These are phyloP conservation scores for Nemopilema nomurai DNA, from an alignment of 30 jellyfish, hydroid and myxozoan species.

Conservation along the genomic window DNA sequence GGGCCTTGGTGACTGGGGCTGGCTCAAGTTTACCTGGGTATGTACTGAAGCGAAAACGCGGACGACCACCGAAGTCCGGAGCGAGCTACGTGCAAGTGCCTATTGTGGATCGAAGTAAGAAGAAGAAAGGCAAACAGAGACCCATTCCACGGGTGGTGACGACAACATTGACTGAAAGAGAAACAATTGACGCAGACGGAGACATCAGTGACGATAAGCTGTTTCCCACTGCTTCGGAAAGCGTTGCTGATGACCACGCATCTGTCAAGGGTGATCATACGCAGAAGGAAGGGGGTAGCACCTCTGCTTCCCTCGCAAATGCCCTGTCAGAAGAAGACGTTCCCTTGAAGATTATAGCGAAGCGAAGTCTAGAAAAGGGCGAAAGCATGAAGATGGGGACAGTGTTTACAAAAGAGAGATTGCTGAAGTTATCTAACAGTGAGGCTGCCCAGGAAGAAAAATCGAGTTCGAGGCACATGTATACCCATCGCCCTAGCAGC, in stretches of 20 bases:
- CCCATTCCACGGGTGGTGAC: neutral
- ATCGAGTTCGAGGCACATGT: neutral
- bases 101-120: conserved; percentile 8
- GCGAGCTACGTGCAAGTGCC: neutral
- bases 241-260: neutral
- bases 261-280: too few species aligned
- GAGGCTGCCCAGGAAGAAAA: neutral
- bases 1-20: neutral
- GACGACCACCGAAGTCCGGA: conserved; percentile 30
- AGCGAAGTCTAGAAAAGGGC: neutral
- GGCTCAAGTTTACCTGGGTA: neutral
- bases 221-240: neutral
- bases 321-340: neutral
- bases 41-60: conserved; percentile 21
- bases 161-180: neutral
- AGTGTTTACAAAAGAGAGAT: neutral
- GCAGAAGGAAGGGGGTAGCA: neutral
- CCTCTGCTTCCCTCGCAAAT: too few species aligned
- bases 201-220: neutral
- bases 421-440: neutral
- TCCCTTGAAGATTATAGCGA: neutral
- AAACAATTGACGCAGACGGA: neutral
- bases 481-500: conserved; percentile 8
- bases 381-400: neutral
- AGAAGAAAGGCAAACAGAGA: conserved; percentile 39